These are phyloP conservation scores for Apotomis capreana DNA, from an alignment of 2,888 invertebrate genomes.

Conservation along the genomic window DNA sequence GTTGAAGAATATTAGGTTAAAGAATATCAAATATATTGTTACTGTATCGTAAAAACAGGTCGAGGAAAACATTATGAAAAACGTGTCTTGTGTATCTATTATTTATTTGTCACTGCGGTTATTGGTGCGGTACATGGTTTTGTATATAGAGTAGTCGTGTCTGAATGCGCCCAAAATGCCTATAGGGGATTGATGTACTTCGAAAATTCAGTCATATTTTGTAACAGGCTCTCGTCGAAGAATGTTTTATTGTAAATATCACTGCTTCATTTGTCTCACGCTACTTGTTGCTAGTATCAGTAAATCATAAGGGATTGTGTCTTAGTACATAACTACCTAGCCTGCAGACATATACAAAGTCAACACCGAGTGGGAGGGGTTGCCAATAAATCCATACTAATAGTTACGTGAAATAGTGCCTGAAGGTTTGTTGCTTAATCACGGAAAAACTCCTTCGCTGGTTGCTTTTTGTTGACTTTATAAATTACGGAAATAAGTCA, in stretches of 20 bases:
- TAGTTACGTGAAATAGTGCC: conserved; percentile 36
- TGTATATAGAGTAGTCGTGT: no score
- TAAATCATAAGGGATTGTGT: conserved; percentile 37
- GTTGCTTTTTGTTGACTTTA: not conserved
- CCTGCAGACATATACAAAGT: conserved; percentile 42
- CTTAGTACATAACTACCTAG: conserved; percentile 38
- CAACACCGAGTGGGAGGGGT: conserved; percentile 44
- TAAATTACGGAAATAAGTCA: not conserved
- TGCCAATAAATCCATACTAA: conserved; percentile 56
- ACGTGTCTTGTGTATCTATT: no score
- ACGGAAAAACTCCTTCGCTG: conserved; percentile 24
- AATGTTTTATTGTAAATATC: not conserved
- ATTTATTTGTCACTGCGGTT: no score
- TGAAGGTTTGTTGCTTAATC: conserved; percentile 36
- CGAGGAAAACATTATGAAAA: no score
- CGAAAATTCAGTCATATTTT: no score
- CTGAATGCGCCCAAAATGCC: no score
- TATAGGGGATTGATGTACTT: no score
- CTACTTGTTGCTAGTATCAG: conserved; percentile 3
- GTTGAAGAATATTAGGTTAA: no score
- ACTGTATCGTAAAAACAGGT: no score
- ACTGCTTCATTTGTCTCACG: conserved; percentile 23
- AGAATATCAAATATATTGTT: no score
- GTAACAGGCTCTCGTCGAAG: not conserved
- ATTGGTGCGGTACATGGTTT: no score